Evolutionary conservation across 2,113 vertebrate genomes (phyloP).

Genomic region (Heteronetta atricapilla): DNA sequence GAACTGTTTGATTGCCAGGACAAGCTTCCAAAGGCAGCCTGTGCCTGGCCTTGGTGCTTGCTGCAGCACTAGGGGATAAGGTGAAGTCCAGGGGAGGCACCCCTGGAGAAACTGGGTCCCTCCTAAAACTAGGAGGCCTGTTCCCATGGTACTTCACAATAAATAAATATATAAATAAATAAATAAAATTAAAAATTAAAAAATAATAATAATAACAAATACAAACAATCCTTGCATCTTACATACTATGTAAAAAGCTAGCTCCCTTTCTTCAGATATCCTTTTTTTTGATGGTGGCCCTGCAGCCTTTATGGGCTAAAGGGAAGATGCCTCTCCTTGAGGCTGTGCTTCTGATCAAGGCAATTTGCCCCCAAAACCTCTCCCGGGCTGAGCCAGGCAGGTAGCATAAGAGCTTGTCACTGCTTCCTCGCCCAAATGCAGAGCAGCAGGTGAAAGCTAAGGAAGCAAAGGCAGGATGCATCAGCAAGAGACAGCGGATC

Average conservation of each 20-base stretch:
- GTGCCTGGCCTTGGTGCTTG: no score
- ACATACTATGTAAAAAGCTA: background rate
- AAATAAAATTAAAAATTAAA: no score
- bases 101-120: background rate
- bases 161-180: background rate
- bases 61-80: background rate
- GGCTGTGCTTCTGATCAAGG: background rate
- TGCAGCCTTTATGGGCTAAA: background rate
- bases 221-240: background rate
- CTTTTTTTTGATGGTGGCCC: background rate
- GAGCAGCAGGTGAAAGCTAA: background rate
- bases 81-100: background rate
- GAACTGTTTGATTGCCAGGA: background rate
- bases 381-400: background rate
- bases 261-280: background rate
- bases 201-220: background rate
- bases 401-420: fast-evolving
- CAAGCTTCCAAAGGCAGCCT: background rate
- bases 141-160: background rate
- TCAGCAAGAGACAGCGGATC: background rate
- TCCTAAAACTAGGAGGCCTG: no score
- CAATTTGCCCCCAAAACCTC: background rate
- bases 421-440: background rate
- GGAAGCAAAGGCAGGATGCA: background rate
- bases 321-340: background rate